phyloP scores from a whole-genome alignment of 1,140 invertebrate genomes.

The Radopholus similis region DNA sequence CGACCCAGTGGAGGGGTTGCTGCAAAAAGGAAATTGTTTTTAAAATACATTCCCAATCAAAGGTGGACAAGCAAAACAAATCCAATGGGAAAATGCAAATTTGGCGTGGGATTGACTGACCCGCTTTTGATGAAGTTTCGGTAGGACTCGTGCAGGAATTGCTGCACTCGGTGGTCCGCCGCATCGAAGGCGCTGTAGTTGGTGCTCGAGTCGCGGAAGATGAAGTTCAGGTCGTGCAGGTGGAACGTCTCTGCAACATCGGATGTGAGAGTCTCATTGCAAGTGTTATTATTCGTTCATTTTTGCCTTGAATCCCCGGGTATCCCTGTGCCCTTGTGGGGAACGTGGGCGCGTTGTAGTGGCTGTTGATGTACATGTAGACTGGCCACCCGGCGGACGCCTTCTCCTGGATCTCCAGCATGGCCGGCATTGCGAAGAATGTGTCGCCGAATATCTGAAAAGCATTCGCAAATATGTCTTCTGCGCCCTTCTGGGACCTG shows the following conservation, averaged over 20 bases:
- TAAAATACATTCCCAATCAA: background rate
- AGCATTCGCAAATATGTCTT: slow-evolving; percentile 5
- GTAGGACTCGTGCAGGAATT: background rate
- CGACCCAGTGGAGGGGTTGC: background rate
- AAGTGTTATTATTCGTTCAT: background rate
- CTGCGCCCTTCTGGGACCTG: too few relatives aligned
- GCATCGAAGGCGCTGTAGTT: background rate
- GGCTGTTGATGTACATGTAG: slow-evolving; percentile 13
- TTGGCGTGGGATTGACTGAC: too few relatives aligned
- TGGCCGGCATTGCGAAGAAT: slow-evolving; percentile 22
- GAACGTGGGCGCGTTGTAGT: slow-evolving; percentile 18
- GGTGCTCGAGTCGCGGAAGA: background rate
- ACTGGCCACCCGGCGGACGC: slow-evolving; percentile 11
- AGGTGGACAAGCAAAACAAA: too few relatives aligned
- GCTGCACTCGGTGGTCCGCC: background rate
- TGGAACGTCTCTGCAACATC: background rate
- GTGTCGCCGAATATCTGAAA: slow-evolving; percentile 21
- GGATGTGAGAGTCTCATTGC: background rate
- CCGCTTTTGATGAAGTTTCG: background rate
- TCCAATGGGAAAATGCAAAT: too few relatives aligned
- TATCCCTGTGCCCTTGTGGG: too few relatives aligned
- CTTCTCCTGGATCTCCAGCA: slow-evolving; percentile 14
- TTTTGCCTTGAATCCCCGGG: background rate
- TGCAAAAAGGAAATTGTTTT: background rate
- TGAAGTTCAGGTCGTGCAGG: background rate